A percentile compares a stretch with the other conserved stretches of the same genome.
phyloP scores from a whole-genome alignment of 2,113 vertebrate species.

The Acanthisitta chloris region DNA sequence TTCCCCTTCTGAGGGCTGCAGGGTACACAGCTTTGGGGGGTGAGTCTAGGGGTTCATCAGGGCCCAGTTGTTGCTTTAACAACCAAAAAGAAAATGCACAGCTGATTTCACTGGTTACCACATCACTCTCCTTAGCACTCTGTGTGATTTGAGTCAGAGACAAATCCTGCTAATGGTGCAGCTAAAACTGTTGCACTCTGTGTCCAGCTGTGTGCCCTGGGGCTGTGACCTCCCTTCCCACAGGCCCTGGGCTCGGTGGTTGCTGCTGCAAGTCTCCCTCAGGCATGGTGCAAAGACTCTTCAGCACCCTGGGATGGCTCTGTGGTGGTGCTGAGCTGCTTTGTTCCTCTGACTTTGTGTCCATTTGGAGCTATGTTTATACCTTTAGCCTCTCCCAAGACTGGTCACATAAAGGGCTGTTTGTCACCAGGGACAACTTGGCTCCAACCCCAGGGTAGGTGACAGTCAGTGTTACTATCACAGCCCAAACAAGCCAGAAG shows the following conservation, averaged over 20 bases:
- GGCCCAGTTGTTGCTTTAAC: fast-evolving
- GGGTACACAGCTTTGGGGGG: fast-evolving
- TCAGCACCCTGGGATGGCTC: not conserved
- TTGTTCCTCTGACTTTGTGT: not conserved
- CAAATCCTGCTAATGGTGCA: fast-evolving
- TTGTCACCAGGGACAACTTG: not conserved
- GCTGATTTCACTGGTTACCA: not conserved
- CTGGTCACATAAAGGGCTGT: too few species aligned
- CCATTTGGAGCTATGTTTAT: not conserved
- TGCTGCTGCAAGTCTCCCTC: not conserved
- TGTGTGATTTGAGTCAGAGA: fast-evolving
- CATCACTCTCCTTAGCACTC: not conserved
- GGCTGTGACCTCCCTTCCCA: not conserved
- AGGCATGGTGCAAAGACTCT: fast-evolving
- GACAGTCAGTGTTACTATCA: not conserved
- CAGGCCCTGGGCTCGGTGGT: fast-evolving
- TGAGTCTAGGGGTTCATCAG: fast-evolving
- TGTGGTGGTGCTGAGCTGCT: not conserved
- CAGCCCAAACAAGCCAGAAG: not conserved
- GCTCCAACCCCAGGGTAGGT: not conserved
- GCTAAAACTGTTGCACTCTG: not conserved
- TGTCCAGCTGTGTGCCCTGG: not conserved
- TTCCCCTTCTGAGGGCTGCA: not conserved
- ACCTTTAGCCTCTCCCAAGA: not conserved
- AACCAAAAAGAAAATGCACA: not conserved